Percentiles rank a stretch among this genome's conserved stretches.
These are phyloP conservation scores for Drosophila niveifrons DNA, from an alignment of 2,888 invertebrate genomes.

Conservation along the genomic window DNA sequence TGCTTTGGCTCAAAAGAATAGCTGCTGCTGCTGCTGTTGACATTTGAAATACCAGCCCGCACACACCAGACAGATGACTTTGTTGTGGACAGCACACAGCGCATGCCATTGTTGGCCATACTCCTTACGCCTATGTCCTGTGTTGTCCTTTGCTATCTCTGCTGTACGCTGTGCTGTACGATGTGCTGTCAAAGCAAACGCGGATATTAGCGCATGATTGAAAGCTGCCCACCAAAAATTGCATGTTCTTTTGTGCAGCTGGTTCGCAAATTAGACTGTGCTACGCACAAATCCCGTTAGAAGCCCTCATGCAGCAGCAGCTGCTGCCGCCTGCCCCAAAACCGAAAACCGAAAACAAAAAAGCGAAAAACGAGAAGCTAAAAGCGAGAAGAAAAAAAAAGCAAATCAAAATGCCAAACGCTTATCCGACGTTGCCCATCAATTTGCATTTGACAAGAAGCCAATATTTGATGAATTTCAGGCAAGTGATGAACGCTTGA, in stretches of 20 bases:
- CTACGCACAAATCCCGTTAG: slow-evolving; percentile 24
- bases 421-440: slow-evolving; percentile 60
- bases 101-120: slow-evolving; percentile 34
- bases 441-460: slow-evolving; percentile 68
- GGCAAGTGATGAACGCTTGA: not conserved
- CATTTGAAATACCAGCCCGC: slow-evolving; percentile 25
- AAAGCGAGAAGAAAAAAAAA: not conserved
- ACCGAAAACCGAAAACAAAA: not conserved
- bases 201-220: slow-evolving; percentile 78
- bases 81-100: slow-evolving; percentile 33
- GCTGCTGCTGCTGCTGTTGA: slow-evolving; percentile 66
- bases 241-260: slow-evolving; percentile 67
- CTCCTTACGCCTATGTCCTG: not conserved
- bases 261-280: slow-evolving; percentile 46
- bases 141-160: not conserved
- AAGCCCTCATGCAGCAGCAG: slow-evolving; percentile 49
- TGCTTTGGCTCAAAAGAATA: slow-evolving; percentile 68
- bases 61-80: slow-evolving; percentile 15
- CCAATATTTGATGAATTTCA: slow-evolving; percentile 55
- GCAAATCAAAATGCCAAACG: slow-evolving; percentile 1
- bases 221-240: slow-evolving; percentile 48
- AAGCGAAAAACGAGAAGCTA: not conserved
- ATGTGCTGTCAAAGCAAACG: slow-evolving; percentile 58
- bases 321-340: slow-evolving; percentile 11
- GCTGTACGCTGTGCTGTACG: too few relatives aligned